Conservation (phyloP, 2,113 vertebrate species). For the Embiotoca jacksoni region DNA sequence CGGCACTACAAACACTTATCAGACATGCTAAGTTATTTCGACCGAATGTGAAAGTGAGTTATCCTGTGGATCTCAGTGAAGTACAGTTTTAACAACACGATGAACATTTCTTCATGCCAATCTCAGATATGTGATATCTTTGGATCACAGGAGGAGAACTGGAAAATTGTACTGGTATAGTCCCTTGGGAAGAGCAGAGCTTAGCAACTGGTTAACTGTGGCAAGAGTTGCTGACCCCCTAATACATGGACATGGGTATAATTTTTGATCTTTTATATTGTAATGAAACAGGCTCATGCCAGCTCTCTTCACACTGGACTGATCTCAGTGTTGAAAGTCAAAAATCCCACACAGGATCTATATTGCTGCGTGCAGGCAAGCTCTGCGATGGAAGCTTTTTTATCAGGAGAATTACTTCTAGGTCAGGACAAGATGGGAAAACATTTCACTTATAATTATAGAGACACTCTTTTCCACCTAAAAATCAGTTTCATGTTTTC, state of each 20-base stretch:
- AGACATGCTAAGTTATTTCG: too few species aligned
- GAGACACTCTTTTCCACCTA: not conserved
- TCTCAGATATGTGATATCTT: too few species aligned
- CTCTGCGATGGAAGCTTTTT: not conserved
- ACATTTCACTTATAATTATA: conserved; percentile 3
- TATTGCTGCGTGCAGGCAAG: not conserved
- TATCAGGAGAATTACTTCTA: not conserved
- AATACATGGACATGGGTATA: not conserved
- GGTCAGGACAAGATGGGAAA: conserved; percentile 4
- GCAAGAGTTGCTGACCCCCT: not conserved
- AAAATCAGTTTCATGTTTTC: conserved; percentile 1
- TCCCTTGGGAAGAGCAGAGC: not conserved
- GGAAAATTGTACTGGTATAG: too few species aligned
- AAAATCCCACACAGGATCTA: conserved; percentile 30
- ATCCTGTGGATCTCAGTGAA: too few species aligned
- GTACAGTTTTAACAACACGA: too few species aligned
- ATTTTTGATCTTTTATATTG: not conserved
- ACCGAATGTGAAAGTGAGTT: too few species aligned
- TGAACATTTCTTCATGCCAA: too few species aligned
- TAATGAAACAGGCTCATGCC: conserved; percentile 1
- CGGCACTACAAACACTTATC: too few species aligned
- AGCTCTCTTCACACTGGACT: conserved; percentile 5
- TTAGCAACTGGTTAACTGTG: not conserved
- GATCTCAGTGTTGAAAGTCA: conserved; percentile 11
- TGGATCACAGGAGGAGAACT: too few species aligned